Evolutionary conservation across 2,113 vertebrate species (phyloP), one percentile per base, ranked within the genome.

Genomic region (Toxotes jaculatrix): DNA sequence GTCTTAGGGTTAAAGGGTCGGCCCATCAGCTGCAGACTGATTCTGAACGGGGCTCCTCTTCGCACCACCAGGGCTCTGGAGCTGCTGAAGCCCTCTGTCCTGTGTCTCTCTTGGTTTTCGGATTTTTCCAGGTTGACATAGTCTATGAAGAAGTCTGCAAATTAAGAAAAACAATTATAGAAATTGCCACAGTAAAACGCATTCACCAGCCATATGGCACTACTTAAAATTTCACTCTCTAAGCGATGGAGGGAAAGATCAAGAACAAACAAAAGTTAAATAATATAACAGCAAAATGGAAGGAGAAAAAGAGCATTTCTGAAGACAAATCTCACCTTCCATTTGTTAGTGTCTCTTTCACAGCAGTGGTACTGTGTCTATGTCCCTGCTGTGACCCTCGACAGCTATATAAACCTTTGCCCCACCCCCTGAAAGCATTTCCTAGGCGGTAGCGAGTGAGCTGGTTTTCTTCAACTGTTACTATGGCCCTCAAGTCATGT

Each of bases 41-140:
- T 1, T 43, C 6, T 90, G 82, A 96, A 94, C 0, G 88, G 81
- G 19, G 86, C 84, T 57, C 95, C 95, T 91, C 95, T 90, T 8
- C 95, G 91, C 69, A 96, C 88, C 71, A 95, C 94, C 87, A 95
- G 81, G 45, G 36, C 21, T 12, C 78, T 76, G 66, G 89, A 75
- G 56, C 57, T 72, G 47, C 49, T 80, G 81, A 96, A 89, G 45
- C 80, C 93, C 12, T 87, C 36, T 0, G 95, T 95, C 38, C 66
- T 74, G 83, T 96, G 95, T 7, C 49, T 71, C 32, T 74, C 8
- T 65, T 88, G 73, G 82, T 95, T 96, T 32, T 91, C 82, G 0
- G 32, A 7, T 4, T 43, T 53, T 47, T 95, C 88, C 89, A 92
- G 62, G 72, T 86, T 78, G 12, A 91, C 84, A 85, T 84, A 0